Evolutionary conservation across 35 echinoderm and acorn worm genomes (phyloP).

Genomic region (Chiridota heheva): DNA sequence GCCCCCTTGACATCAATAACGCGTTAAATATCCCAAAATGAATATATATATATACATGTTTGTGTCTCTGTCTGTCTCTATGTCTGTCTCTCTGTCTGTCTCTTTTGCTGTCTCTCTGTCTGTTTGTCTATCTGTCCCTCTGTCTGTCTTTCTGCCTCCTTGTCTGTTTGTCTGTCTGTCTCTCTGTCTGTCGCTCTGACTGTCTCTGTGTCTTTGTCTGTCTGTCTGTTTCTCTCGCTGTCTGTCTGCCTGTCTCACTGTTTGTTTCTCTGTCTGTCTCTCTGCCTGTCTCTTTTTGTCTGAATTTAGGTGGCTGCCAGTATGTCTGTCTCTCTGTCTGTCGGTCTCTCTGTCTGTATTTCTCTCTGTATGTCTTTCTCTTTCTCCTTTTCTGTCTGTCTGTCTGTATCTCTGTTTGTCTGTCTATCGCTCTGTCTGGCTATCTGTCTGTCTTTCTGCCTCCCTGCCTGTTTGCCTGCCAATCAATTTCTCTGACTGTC

Average conservation of each 20-base stretch:
- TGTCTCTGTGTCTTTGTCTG: conserved; percentile 14
- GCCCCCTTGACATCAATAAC: too few species aligned
- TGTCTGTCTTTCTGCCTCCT: too few species aligned
- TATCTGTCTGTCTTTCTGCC: conserved; percentile 19
- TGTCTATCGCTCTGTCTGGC: background rate
- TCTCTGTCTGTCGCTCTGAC: background rate
- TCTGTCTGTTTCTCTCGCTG: conserved; percentile 45
- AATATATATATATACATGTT: too few species aligned
- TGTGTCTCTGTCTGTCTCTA: too few species aligned
- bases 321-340: conserved; percentile 49
- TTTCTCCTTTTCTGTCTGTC: too few species aligned
- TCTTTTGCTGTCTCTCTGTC: too few species aligned
- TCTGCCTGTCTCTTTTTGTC: conserved; percentile 39
- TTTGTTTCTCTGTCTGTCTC: conserved; percentile 47
- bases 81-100: too few species aligned
- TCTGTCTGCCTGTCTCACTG: conserved; percentile 49
- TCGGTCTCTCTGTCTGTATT: conserved; percentile 31
- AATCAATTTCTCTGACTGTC: conserved; percentile 41
- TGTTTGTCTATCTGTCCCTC: too few species aligned
- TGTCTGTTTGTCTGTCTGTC: background rate
- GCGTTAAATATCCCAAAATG: too few species aligned
- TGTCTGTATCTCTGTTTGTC: too few species aligned
- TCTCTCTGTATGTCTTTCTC: too few species aligned
- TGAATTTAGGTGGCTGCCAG: conserved; percentile 32
- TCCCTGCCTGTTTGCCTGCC: conserved; percentile 18